These are phyloP conservation scores for Trachurus trachurus DNA, from an alignment of 2,797 vertebrate species.

Conservation along the genomic window DNA sequence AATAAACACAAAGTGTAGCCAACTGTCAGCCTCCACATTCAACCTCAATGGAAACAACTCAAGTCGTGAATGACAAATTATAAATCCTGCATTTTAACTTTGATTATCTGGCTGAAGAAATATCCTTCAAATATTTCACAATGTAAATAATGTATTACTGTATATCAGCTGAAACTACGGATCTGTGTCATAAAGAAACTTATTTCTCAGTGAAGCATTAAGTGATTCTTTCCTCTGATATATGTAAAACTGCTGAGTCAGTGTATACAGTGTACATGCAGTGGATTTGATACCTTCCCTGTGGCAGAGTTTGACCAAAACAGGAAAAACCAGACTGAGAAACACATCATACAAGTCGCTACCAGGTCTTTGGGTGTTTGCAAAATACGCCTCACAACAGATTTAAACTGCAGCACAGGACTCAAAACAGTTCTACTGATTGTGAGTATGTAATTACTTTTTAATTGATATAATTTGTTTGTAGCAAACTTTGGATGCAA, in stretches of 20 bases:
- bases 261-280: not conserved
- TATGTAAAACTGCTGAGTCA: constrained; percentile 14
- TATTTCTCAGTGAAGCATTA: not conserved
- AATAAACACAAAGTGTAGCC: constrained; percentile 44
- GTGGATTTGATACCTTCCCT: constrained; percentile 26
- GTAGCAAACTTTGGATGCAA: not conserved
- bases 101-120: constrained; percentile 26
- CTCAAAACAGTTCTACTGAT: not conserved
- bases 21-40: constrained; percentile 32
- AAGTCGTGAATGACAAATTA: constrained; percentile 11
- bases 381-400: constrained; percentile 13
- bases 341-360: constrained; percentile 47
- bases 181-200: constrained; percentile 2
- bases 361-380: constrained; percentile 10
- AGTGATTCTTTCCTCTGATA: not conserved
- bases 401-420: not conserved
- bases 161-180: not conserved
- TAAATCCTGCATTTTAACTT: constrained; percentile 15
- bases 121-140: constrained; percentile 11
- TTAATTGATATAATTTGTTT: not conserved
- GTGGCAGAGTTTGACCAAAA: constrained; percentile 28
- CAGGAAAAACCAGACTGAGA: constrained; percentile 55
- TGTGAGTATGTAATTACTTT: not conserved
- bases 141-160: constrained; percentile 16
- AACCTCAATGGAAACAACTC: constrained; percentile 27